phyloP scores from a whole-genome alignment of 2,113 vertebrate genomes.

The Channa maculata region DNA sequence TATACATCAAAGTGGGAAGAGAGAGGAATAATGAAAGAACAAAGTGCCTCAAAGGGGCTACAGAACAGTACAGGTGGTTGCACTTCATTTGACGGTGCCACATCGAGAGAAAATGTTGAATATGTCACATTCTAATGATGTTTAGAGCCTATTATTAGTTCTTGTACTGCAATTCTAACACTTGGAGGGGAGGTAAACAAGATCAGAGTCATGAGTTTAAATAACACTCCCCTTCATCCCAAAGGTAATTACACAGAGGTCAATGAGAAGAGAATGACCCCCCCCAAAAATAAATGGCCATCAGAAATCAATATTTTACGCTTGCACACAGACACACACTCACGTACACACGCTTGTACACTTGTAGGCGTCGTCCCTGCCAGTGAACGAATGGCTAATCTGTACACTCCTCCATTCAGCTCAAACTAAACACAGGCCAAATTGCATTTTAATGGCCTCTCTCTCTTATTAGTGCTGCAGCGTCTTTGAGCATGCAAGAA shows the following conservation, averaged over 20 bases:
- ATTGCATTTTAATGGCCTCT: slow-evolving; percentile 81
- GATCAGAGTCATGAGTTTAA: slow-evolving; percentile 66
- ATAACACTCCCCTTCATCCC: slow-evolving; percentile 69
- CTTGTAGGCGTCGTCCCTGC: slow-evolving; percentile 22
- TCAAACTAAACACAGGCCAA: slow-evolving; percentile 68
- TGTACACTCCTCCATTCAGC: slow-evolving; percentile 59
- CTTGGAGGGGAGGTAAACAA: slow-evolving; percentile 61
- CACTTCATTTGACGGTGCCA: slow-evolving; percentile 39
- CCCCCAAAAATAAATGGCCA: slow-evolving; percentile 63
- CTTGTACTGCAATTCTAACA: slow-evolving; percentile 48
- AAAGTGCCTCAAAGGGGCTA: slow-evolving; percentile 11
- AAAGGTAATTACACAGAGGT: slow-evolving; percentile 76
- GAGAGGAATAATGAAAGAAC: not conserved
- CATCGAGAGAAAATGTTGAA: slow-evolving; percentile 30
- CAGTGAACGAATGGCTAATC: slow-evolving; percentile 57
- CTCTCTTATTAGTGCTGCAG: slow-evolving; percentile 63
- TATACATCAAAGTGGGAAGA: slow-evolving; percentile 19
- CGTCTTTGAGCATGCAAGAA: slow-evolving; percentile 32
- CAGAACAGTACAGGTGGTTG: slow-evolving; percentile 25
- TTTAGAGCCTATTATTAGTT: slow-evolving; percentile 57
- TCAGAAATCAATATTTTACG: slow-evolving; percentile 71
- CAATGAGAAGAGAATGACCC: slow-evolving; percentile 66
- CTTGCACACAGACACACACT: slow-evolving; percentile 22
- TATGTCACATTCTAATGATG: slow-evolving; percentile 31
- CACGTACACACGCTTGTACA: slow-evolving; percentile 11